Base-by-base conservation (phyloP, 2,888 invertebrate genomes). In the Galerucella pusilla region DNA sequence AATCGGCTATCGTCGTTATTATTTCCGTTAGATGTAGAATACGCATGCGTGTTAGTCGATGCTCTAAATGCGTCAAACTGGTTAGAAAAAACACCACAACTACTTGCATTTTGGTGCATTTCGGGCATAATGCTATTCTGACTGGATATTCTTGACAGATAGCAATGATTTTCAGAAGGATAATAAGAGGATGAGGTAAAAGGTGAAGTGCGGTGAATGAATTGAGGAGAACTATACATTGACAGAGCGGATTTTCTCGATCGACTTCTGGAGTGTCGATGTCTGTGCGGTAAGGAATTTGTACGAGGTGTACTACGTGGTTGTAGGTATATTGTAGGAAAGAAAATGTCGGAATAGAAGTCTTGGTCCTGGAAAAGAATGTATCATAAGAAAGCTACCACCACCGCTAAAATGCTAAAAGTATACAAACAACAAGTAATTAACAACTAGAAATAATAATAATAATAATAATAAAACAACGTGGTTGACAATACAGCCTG, bases 311-410 rank as follows among this genome's bases (percentile, higher is more conserved):
- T 84, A 69, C 79, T 81, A 76, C 79, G 82, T 14, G 83, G 82
- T 81, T 81, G 83, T 70, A 81, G 75, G 78, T 80, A 75, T 35
- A 71, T 66, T 12, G 66, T 57, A 77, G 92, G 92, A 84, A 92
- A 91, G 89, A 92, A 93, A 87, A 93, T 90, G 89, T 93, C 93
- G 90, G 93, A 92, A 90, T 92, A 92, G 90, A 93, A 91, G 90
- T 93, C 93, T 90, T 91, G 90, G 88, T 91, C 93, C 93, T 86
- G 86, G 82, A 77, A 77, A 74, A 73, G 52, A 87, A 90, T 89
- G 89, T 88, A 88, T 88, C 88, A 76, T 77, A 64, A 76, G 54
- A 63, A 68, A 20, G 4, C 28, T 60, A 46, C 77, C 77, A 77
- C 67, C 78, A 81, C 79, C 79, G 25, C 54, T 57, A 28, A 28